Evolutionary conservation across 2,888 invertebrate species (phyloP), one percentile per base, ranked within the genome.

Genomic region (Trichacis sp.): DNA sequence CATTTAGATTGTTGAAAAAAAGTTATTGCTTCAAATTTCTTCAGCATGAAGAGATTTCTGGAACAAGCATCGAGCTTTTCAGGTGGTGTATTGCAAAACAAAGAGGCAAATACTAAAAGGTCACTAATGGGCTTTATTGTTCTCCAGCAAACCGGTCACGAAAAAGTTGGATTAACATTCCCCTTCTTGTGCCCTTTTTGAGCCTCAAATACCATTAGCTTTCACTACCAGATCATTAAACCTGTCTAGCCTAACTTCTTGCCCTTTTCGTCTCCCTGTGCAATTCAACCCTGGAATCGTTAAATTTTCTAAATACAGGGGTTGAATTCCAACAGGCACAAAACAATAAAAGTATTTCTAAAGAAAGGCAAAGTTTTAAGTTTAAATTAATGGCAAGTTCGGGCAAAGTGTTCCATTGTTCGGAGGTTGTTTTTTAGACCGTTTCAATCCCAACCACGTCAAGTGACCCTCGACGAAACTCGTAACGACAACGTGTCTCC

Each of bases 401-500:
- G 3, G 8, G 14, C 14, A 14, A 40, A 40, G 40, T 40, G 40
- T 40, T 8, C 14, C 45, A 20, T 12, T 45, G 45, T 45, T 18
- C 15, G 2, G 18, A 3, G 20, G 20, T 19, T 18, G 45, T 45
- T 20, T 45, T 45, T 20, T 9, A 12, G 19, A 2, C 45, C 6
- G 9, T 19, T 18, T 20, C 45, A 20, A 45, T 45, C 11, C 42
- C 18, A 19, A 45, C 19, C 20, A 20, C 20, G 45, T 45, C 45
- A n/a, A 45, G 42, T 42, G 42, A 42, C 42, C 15, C 42, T 42
- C 18, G 42, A 17, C 18, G 8, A 15, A 15, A 45, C n/a, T 20
- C 45, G 45, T 20, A 19, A 19, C 20, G 45, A 15, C 18, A 45
- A 45, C 45, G 18, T 45, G 45, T 45, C 20, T 42, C 6, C 18